These are phyloP conservation scores for Agrotis exclamationis DNA, from an alignment of 2,888 invertebrate genomes.

Conservation along the genomic window DNA sequence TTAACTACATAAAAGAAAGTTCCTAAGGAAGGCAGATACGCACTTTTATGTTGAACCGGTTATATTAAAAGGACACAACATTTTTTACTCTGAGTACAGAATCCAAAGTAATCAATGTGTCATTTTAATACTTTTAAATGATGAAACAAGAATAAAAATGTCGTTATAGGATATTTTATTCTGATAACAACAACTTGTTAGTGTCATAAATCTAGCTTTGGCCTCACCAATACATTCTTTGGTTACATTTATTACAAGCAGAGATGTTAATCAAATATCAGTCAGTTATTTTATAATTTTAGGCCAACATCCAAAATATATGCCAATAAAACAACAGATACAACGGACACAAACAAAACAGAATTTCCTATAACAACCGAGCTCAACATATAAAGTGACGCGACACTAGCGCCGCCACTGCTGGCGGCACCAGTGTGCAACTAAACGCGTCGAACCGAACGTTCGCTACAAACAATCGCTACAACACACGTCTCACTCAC, in stretches of 20 bases:
- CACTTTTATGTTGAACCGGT: constrained; percentile 52
- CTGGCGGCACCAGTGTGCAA: constrained; percentile 42
- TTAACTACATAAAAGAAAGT: constrained; percentile 53
- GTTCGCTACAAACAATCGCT: constrained; percentile 53
- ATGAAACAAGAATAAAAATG: background rate
- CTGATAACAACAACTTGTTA: constrained; percentile 11
- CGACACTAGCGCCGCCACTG: constrained; percentile 40
- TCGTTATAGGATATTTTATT: background rate
- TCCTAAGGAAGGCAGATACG: constrained; percentile 45
- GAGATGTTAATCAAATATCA: background rate
- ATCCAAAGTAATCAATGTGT: constrained; percentile 8
- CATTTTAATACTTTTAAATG: background rate
- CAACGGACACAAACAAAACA: background rate
- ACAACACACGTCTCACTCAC: constrained; percentile 37
- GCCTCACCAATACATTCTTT: constrained; percentile 23
- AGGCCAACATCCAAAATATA: background rate
- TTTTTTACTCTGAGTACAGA: background rate
- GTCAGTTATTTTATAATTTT: background rate
- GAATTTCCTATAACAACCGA: constrained; percentile 9
- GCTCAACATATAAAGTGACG: constrained; percentile 50
- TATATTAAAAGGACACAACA: background rate
- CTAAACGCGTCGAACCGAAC: constrained; percentile 28
- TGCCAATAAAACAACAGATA: too few relatives aligned
- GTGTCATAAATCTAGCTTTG: constrained; percentile 38
- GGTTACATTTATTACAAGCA: constrained; percentile 13